phyloP scores from a whole-genome alignment of 2,797 vertebrate species.

The Eidolon dupreanum region DNA sequence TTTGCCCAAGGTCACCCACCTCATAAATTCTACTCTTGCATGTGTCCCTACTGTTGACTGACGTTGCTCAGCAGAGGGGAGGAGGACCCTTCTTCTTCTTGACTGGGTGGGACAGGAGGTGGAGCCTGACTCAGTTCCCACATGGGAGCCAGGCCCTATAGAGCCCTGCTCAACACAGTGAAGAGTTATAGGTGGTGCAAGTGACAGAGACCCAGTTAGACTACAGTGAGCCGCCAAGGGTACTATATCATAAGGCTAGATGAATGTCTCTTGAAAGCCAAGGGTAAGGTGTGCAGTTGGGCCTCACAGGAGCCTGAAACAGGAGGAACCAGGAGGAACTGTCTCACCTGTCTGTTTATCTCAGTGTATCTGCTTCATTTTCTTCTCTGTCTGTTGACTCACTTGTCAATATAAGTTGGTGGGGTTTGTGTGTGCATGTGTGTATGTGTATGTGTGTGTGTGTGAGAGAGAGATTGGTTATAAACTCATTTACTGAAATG shows the following conservation, averaged over 20 bases:
- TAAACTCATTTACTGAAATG: background rate
- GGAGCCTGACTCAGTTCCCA: background rate
- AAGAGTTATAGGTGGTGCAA: background rate
- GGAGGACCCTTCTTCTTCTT: background rate
- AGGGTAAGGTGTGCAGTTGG: background rate
- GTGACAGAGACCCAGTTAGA: background rate
- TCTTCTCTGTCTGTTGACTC: background rate
- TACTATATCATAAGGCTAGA: background rate
- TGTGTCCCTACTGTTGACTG: background rate
- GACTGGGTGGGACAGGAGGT: background rate
- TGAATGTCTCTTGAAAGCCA: background rate
- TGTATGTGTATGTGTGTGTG: background rate
- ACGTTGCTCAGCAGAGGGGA: background rate
- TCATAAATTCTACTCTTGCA: background rate
- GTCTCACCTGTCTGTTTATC: background rate
- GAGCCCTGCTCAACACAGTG: background rate
- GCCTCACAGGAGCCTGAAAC: background rate
- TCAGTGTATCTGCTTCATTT: background rate
- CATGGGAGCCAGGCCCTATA: background rate
- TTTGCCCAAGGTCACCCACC: background rate
- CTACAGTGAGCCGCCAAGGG: background rate
- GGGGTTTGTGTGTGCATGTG: background rate
- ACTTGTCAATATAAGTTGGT: background rate
- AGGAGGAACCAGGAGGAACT: background rate
- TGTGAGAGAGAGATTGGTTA: background rate